These are phyloP conservation scores for Cuculus canorus DNA, from an alignment of 2,797 vertebrate genomes.

Conservation along the genomic window DNA sequence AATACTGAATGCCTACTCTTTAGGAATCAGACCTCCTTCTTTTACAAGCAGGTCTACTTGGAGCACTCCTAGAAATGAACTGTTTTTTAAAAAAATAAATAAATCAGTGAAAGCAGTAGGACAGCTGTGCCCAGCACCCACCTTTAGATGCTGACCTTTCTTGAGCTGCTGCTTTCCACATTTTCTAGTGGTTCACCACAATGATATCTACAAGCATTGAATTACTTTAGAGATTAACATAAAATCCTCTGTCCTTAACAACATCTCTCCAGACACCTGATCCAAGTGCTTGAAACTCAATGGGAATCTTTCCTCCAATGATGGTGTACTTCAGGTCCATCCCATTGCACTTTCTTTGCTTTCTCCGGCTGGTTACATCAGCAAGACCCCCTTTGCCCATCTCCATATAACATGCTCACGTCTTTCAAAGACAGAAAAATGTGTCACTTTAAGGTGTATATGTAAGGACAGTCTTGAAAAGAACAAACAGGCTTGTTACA, in stretches of 20 bases:
- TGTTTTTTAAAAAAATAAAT: background rate
- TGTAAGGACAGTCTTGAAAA: background rate
- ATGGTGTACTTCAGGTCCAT: background rate
- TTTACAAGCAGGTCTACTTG: background rate
- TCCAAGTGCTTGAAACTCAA: background rate
- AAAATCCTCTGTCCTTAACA: background rate
- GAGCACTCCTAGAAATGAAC: background rate
- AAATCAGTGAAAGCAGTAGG: background rate
- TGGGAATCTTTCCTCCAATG: background rate
- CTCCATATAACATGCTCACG: fast-evolving
- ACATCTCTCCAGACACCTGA: background rate
- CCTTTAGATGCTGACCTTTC: background rate
- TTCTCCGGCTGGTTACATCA: background rate
- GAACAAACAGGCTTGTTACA: fast-evolving
- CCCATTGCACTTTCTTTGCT: background rate
- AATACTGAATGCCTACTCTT: background rate
- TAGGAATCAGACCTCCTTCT: background rate
- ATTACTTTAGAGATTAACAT: background rate
- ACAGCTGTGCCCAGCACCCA: background rate
- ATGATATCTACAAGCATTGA: background rate
- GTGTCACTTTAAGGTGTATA: background rate
- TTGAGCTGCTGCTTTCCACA: background rate
- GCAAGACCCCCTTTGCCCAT: background rate
- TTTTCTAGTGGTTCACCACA: background rate
- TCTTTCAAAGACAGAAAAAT: background rate